A percentile compares a stretch with the other conserved stretches of the same genome.
Conservation (phyloP, 1,140 invertebrate species). For the Leguminivora glycinivorella region DNA sequence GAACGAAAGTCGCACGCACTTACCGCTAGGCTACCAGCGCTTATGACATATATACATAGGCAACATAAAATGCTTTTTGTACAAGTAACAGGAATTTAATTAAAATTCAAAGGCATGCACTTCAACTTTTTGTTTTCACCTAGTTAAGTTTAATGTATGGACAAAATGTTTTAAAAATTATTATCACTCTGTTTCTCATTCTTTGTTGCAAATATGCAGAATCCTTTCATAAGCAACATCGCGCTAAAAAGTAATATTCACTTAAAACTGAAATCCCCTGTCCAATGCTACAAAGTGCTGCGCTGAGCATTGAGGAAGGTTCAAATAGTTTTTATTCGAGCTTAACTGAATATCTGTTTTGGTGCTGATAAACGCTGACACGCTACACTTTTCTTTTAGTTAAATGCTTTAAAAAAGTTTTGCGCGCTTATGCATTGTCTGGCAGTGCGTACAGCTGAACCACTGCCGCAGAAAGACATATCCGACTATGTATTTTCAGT, state of each 20-base stretch:
- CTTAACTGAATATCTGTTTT: conserved; percentile 5
- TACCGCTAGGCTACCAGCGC: too few species aligned
- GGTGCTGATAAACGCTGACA: background rate
- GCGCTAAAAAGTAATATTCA: conserved; percentile 7
- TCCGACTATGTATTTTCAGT: too few species aligned
- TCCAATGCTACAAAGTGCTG: conserved; percentile 2
- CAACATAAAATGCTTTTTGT: background rate
- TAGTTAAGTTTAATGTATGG: background rate
- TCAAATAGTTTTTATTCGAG: conserved; percentile 4
- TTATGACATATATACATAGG: background rate
- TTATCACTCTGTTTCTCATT: conserved; percentile 2
- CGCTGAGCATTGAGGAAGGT: conserved; percentile 2
- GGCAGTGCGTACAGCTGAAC: too few species aligned
- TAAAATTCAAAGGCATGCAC: background rate
- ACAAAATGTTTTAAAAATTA: background rate
- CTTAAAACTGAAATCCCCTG: conserved; percentile 12
- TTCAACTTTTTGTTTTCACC: background rate
- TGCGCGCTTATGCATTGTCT: too few species aligned
- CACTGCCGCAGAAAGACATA: too few species aligned
- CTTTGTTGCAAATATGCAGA: background rate
- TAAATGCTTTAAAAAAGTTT: too few species aligned
- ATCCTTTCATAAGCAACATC: conserved; percentile 9
- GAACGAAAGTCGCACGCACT: too few species aligned
- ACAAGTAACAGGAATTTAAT: background rate
- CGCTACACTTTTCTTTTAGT: background rate